Percentiles rank a stretch among this genome's conserved stretches.
These are phyloP conservation scores for Lethenteron camtschaticum DNA, from an alignment of 2,113 vertebrate genomes.

Conservation along the genomic window DNA sequence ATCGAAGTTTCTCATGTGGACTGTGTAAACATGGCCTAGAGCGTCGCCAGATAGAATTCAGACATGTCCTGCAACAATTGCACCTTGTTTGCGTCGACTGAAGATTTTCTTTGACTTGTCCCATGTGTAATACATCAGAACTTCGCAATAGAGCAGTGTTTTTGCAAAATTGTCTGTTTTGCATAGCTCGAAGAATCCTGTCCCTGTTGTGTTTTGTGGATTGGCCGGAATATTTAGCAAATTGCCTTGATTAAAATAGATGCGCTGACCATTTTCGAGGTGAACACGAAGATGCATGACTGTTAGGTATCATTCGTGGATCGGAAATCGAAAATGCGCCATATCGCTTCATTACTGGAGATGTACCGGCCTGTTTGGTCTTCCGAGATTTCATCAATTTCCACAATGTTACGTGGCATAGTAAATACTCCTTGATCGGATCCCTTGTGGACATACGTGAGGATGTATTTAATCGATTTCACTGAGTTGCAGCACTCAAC, in stretches of 20 bases:
- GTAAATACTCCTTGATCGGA: not conserved
- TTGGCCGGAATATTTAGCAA: not conserved
- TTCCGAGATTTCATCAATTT: too few relatives aligned
- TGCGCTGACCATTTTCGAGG: not conserved
- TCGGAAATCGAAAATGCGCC: not conserved
- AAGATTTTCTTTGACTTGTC: not conserved
- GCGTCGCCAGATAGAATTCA: not conserved
- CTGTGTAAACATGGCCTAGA: not conserved
- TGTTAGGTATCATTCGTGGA: not conserved
- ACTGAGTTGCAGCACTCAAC: not conserved
- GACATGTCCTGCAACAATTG: not conserved
- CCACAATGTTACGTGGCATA: too few relatives aligned
- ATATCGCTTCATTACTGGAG: too few relatives aligned
- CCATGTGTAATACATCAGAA: not conserved
- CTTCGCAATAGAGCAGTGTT: not conserved
- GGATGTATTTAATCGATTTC: not conserved
- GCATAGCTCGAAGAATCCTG: not conserved
- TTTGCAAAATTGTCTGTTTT: not conserved
- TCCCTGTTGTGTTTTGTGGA: not conserved
- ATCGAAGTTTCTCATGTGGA: not conserved
- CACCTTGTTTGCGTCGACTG: not conserved
- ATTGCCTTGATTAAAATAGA: not conserved
- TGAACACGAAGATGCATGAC: not conserved
- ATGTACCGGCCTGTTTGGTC: too few relatives aligned
- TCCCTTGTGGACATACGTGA: not conserved